Base-by-base conservation (phyloP, 2,888 invertebrate genomes). In the Athalia rosae region DNA sequence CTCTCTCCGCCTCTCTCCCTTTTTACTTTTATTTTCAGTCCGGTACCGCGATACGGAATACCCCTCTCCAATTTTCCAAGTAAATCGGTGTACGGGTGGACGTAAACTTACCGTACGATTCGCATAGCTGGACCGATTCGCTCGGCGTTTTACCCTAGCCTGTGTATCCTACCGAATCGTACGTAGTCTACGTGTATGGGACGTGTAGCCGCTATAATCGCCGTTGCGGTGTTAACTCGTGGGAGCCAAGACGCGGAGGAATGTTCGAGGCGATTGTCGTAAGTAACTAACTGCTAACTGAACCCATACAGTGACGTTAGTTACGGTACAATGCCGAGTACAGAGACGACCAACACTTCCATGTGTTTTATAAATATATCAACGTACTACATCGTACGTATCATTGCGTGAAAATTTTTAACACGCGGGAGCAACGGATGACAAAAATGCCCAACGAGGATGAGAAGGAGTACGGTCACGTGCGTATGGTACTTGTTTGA, bases 181-280 rank as follows among this genome's bases (percentile, higher is more conserved):
- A 50, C 53, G 4, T 53, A 28, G n/a, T 8, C 62, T 13, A n/a
- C 58, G 8, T 28, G 8, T 64, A 47, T 47, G 5, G n/a, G n/a
- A n/a, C 8, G 8, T 53, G 9, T 53, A 53, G 53, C 53, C 15
- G 71, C 13, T 71, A 45, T 58, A 71, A 71, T 56, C 71, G 58
- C 58, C 45, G 58, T 71, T 71, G 71, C 71, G 58, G 71, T 58
- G 71, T 71, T 13, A 71, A 58, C 71, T 58, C 71, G 71, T 71
- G 71, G 71, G 71, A 71, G 71, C 71, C 71, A 71, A 71, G 71
- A 71, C 58, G 71, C 56, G 71, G 71, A 71, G 71, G 71, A 58
- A 71, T 71, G 58, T 13, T 71, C 15, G 13, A 43, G 58, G 71
- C 71, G 58, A 71, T 71, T 58, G 58, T 71, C 71, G 45, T 71